Base-by-base conservation (phyloP, 2,888 invertebrate genomes). In the Diloba caeruleocephala region DNA sequence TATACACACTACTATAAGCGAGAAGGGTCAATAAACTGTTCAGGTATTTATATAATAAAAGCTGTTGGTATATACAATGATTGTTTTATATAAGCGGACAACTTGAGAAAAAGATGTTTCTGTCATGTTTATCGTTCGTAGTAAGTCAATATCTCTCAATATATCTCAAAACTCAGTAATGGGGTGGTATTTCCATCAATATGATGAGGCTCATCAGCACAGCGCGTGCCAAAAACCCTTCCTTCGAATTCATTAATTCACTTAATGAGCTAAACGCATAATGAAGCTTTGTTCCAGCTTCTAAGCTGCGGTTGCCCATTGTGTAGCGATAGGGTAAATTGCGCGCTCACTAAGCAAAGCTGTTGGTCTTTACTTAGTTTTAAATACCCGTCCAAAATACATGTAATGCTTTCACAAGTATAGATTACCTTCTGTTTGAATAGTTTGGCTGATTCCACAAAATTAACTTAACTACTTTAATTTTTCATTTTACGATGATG, bases 181-280 rank as follows among this genome's bases (percentile, higher is more conserved):
- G 21, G 45, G 45, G 45, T 31, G 42, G 43, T 45, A 39, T 62
- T 64, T 52, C 69, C 77, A 81, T 84, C 79, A 82, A 81, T 83
- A 77, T 80, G 81, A 87, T 79, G 81, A 76, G 68, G 37, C 48
- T 78, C 76, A 82, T 84, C 76, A 76, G 62, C 60, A 59, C 58
- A 60, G 63, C 68, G 74, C 74, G 74, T 76, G 78, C 79, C 80
- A 77, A 79, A 84, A 82, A 78, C 83, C 83, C 79, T 80, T 81
- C 78, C 77, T 78, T 75, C 69, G 72, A 80, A 83, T 82, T 86
- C 78, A 88, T 89, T 89, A 84, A 88, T 89, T 87, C 81, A 81
- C 78, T 78, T 85, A 89, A 89, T 85, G 88, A 89, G 85, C 78
- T 82, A 81, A 83, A 84, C 77, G 81, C 74, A 85, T 85, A 87